Evolutionary conservation across 2,888 invertebrate species (phyloP), one percentile per base, ranked within the genome.

Genomic region (Mythimna loreyi): DNA sequence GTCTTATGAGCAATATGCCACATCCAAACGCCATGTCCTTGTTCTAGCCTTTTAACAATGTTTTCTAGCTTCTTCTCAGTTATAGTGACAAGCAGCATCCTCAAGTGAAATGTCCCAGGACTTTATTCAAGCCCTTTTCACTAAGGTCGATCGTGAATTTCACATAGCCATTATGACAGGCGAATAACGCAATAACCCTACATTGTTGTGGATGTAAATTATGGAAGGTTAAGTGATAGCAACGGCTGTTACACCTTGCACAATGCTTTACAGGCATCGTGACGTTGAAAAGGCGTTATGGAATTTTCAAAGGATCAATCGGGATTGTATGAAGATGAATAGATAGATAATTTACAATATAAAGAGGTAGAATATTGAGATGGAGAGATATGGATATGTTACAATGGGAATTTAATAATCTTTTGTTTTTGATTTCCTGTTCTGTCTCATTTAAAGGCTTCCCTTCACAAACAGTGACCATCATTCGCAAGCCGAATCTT

Each of bases 61-160:
- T 23, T 23, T 49, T 5, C 47, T 11, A 3, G 0, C 13, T 47
- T 47, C 43, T n/a, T 45, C n/a, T 16, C 40, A 16, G 40, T 40
- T 1, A 1, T 40, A 40, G 40, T 40, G 16, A 16, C 40, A 40
- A 19, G n/a, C 2, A 43, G 30, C 11, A 16, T 40, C 30, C n/a
- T 30, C 5, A 9, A 36, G 23, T 52, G 23, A 21, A 57, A 58
- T 40, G 19, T 56, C 3, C 25, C n/a, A 49, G 28, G 43, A 60
- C 40, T 58, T 67, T 52, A 59, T 61, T 73, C 57, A 7, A 19
- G 45, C 30, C 16, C 57, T 75, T 67, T 71, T 77, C 57, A 19
- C 72, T 67, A 47, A 70, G 65, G 68, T 81, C 78, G 78, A 85
- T 90, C 87, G 87, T 90, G 91, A 87, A 88, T 90, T 91, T 91